phyloP scores from a whole-genome alignment of 2,113 vertebrate genomes.

The Agelaius phoeniceus region DNA sequence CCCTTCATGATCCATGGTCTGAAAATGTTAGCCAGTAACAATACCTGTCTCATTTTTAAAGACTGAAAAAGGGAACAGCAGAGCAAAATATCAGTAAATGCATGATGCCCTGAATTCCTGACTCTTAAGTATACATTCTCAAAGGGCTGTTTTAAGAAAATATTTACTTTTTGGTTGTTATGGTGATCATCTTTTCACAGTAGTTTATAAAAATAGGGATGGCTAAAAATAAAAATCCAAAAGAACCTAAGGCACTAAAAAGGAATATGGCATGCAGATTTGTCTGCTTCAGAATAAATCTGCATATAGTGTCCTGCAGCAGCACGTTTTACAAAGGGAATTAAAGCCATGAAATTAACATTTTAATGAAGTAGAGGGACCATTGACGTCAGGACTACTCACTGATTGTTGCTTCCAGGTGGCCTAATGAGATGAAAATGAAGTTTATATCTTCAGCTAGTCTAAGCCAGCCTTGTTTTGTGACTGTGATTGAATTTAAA shows the following conservation, averaged over 20 bases:
- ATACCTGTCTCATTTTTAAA: not conserved
- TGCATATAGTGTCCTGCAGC: conserved; percentile 70
- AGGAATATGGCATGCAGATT: conserved; percentile 64
- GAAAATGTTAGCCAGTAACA: not conserved
- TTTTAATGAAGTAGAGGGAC: conserved; percentile 82
- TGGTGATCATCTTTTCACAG: conserved; percentile 61
- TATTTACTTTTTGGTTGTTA: conserved; percentile 67
- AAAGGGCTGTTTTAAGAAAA: conserved; percentile 51
- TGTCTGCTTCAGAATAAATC: conserved; percentile 68
- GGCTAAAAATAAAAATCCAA: conserved; percentile 66
- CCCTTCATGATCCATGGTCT: not conserved
- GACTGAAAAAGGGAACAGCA: conserved; percentile 7
- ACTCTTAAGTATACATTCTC: conserved; percentile 41
- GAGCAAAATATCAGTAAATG: not conserved
- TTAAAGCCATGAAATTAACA: conserved; percentile 81
- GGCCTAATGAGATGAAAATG: conserved; percentile 82
- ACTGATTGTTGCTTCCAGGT: conserved; percentile 79
- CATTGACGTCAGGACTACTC: conserved; percentile 74
- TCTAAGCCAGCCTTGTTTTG: conserved; percentile 74
- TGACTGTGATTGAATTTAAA: conserved; percentile 81
- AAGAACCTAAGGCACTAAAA: conserved; percentile 66
- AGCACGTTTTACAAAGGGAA: conserved; percentile 74
- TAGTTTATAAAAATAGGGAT: conserved; percentile 58
- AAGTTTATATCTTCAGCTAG: conserved; percentile 78
- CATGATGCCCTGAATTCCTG: conserved; percentile 36